These are phyloP conservation scores for Alouatta caraya DNA, from an alignment of 2,797 vertebrate species.

Conservation along the genomic window DNA sequence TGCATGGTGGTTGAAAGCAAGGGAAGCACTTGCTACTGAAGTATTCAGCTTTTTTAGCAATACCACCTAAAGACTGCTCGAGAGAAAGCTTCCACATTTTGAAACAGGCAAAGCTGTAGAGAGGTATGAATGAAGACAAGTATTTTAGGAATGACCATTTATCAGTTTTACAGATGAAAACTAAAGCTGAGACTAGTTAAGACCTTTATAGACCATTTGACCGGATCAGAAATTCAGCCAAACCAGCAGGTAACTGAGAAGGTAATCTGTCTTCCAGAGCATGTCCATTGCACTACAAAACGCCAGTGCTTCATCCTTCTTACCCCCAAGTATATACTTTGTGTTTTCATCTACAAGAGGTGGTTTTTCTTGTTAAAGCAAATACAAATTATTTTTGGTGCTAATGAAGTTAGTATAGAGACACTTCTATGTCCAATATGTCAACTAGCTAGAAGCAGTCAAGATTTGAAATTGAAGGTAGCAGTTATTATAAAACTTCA, in stretches of 20 bases:
- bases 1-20: neutral
- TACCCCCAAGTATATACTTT: neutral
- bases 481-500: neutral
- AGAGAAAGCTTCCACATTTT: neutral
- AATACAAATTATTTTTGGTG: neutral
- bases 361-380: neutral
- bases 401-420: neutral
- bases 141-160: neutral
- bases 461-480: neutral
- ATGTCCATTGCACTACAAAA: too few relatives aligned
- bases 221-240: neutral
- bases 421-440: neutral
- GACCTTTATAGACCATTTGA: neutral
- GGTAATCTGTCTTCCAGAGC: neutral
- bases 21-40: neutral
- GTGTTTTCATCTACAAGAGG: neutral
- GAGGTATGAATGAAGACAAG: slow-evolving; percentile 2
- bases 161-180: neutral
- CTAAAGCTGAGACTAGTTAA: neutral
- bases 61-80: neutral
- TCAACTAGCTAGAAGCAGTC: neutral
- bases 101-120: neutral
- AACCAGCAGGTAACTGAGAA: neutral
- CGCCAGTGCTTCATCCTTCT: neutral
- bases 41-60: neutral